Evolutionary conservation across 2,113 vertebrate genomes (phyloP).

Genomic region (Ptyas mucosa): DNA sequence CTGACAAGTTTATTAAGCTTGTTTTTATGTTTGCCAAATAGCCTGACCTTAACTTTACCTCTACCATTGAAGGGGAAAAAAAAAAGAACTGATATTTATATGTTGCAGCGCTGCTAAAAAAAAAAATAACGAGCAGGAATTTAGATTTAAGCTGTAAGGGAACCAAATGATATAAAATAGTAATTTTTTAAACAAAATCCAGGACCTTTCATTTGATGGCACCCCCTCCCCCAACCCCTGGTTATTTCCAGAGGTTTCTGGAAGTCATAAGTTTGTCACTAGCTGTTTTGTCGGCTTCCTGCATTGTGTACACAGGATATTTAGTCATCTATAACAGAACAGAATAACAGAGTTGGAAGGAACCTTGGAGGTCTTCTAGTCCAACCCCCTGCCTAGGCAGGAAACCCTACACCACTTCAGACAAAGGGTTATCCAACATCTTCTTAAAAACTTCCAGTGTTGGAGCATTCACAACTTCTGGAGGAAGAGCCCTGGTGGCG

Average conservation of each 20-base stretch:
- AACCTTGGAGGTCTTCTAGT: too few species aligned
- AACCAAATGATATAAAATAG: not conserved
- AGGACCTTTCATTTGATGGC: not conserved
- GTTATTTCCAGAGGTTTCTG: not conserved
- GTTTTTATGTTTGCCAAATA: slow-evolving; percentile 25
- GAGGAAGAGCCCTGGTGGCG: too few species aligned
- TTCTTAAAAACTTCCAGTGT: too few species aligned
- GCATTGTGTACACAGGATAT: not conserved
- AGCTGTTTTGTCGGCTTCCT: not conserved
- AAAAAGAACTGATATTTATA: not conserved
- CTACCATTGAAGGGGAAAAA: not conserved
- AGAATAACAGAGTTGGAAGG: too few species aligned
- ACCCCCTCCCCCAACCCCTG: not conserved
- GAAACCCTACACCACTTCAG: too few species aligned
- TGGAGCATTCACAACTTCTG: too few species aligned
- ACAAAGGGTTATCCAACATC: too few species aligned
- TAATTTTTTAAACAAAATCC: not conserved
- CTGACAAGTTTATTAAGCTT: slow-evolving; percentile 30
- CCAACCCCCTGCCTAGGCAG: too few species aligned
- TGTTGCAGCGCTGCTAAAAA: not conserved
- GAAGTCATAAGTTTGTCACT: not conserved
- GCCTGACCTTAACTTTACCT: slow-evolving; percentile 35
- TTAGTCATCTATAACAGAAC: not conserved
- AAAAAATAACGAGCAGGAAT: not conserved
- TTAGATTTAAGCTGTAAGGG: not conserved